Conservation (phyloP, 37 sponge, comb jelly and placozoan species). For the Cladorhizidae sp. region DNA sequence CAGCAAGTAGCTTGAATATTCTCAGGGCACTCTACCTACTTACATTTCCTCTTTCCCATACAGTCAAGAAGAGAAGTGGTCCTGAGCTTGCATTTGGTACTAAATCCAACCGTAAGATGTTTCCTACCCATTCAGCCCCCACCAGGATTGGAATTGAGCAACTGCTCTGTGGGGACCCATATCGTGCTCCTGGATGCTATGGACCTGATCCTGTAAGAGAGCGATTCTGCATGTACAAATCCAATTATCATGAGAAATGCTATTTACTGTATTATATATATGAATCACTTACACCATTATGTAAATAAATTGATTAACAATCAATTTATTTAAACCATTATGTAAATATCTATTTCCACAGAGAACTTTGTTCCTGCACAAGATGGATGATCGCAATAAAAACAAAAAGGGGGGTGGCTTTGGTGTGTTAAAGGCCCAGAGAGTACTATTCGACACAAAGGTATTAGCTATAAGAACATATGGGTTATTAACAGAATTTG, state of each 20-base stretch:
- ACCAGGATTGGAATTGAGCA: conserved; percentile 67
- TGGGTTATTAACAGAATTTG: too few species aligned
- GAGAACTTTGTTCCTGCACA: conserved; percentile 48
- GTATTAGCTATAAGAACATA: background rate
- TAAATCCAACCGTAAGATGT: conserved; percentile 47
- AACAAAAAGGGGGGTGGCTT: conserved; percentile 57
- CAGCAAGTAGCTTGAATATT: too few species aligned
- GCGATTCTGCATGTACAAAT: background rate
- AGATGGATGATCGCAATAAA: conserved; percentile 25
- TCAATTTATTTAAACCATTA: too few species aligned
- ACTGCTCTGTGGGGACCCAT: conserved; percentile 51
- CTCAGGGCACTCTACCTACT: too few species aligned
- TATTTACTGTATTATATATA: too few species aligned
- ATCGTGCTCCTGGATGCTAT: conserved; percentile 63
- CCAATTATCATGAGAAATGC: background rate
- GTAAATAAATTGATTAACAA: too few species aligned
- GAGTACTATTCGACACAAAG: conserved; percentile 3
- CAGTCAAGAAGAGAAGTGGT: background rate
- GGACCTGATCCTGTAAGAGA: conserved; percentile 40
- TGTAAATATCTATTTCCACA: too few species aligned
- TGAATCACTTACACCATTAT: too few species aligned
- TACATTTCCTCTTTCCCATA: background rate
- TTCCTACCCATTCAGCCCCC: conserved; percentile 58
- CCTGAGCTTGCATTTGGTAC: conserved; percentile 57
- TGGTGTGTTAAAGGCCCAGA: conserved; percentile 35